Percentiles rank a stretch among this genome's conserved stretches.
Evolutionary conservation across 2,888 invertebrate species (phyloP).

Genomic region (Chaitophorus viminalis): DNA sequence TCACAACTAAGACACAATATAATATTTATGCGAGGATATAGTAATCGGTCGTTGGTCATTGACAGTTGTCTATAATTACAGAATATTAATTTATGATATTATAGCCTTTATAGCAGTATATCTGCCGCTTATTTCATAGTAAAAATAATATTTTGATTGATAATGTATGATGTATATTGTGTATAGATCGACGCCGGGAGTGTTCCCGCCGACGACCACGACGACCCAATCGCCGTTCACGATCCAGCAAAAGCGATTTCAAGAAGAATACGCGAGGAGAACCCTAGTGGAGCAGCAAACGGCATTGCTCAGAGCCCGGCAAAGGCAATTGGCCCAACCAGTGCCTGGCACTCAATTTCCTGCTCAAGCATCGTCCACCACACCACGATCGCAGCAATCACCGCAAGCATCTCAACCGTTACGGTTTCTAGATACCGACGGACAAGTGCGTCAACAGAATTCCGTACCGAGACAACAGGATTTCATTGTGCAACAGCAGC

Average conservation of each 20-base stretch:
- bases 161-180: too few relatives aligned
- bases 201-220: slow-evolving; percentile 42
- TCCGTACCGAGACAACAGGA: not conserved
- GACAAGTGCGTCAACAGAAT: slow-evolving; percentile 14
- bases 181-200: slow-evolving; percentile 19
- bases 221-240: slow-evolving; percentile 59
- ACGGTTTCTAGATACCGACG: slow-evolving; percentile 19
- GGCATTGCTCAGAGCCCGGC: not conserved
- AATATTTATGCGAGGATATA: too few relatives aligned
- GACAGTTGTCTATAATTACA: too few relatives aligned
- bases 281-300: slow-evolving; percentile 62
- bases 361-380: not conserved
- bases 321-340: not conserved
- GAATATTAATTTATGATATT: too few relatives aligned
- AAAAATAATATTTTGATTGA: too few relatives aligned
- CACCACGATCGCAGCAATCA: not conserved
- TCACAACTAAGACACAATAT: too few relatives aligned
- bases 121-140: too few relatives aligned
- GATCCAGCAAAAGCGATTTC: slow-evolving; percentile 60
- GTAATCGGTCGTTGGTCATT: too few relatives aligned
- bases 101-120: too few relatives aligned
- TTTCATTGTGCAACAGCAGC: not conserved
- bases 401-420: not conserved
- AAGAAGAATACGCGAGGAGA: slow-evolving; percentile 61
- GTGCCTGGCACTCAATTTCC: not conserved